Percentiles rank a stretch among this genome's conserved stretches.
These are phyloP conservation scores for Heliconius hortense DNA, from an alignment of 2,888 invertebrate species.

Conservation along the genomic window DNA sequence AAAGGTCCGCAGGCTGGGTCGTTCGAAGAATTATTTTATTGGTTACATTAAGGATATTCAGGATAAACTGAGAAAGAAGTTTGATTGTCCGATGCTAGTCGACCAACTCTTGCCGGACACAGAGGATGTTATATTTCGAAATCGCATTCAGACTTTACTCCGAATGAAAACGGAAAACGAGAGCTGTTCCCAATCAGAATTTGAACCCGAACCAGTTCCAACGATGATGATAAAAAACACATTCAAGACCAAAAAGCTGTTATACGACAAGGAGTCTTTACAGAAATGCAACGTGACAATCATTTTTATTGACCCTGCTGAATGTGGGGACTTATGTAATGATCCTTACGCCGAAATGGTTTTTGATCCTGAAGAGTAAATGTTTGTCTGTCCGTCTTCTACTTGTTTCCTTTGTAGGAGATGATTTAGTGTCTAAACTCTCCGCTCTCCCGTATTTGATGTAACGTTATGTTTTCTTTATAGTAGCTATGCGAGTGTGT, in stretches of 20 bases:
- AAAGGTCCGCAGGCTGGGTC: background rate
- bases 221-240: background rate
- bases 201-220: background rate
- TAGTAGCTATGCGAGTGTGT: background rate
- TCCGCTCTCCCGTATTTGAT: background rate
- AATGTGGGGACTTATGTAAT: background rate
- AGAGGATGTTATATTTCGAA: background rate
- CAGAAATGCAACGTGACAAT: background rate
- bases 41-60: background rate
- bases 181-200: background rate
- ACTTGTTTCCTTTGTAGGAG: background rate
- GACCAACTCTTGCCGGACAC: background rate
- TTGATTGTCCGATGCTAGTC: background rate
- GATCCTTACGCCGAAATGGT: background rate
- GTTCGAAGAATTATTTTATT: conserved; percentile 1
- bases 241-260: background rate
- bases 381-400: background rate
- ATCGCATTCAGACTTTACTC: background rate
- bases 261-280: background rate
- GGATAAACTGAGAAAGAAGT: background rate
- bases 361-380: background rate
- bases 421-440: background rate
- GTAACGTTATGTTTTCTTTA: background rate
- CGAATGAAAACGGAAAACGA: background rate
- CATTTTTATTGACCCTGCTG: background rate